phyloP scores from a whole-genome alignment of 1,140 invertebrate species.

The Acyrthosiphon pisum region DNA sequence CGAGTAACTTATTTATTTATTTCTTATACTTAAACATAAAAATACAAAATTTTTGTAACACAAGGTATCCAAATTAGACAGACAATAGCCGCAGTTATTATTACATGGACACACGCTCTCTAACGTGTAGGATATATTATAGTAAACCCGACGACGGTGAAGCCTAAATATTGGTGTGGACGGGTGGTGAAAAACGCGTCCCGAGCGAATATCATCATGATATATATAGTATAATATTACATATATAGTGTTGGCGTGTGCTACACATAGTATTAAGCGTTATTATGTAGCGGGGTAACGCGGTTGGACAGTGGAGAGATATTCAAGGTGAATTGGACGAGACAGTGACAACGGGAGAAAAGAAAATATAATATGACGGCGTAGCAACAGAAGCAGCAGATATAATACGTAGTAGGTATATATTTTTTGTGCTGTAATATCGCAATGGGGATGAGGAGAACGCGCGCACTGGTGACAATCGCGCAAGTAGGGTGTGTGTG shows the following conservation, averaged over 20 bases:
- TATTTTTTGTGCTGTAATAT: too few relatives aligned
- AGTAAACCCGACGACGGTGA: background rate
- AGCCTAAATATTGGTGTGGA: too few relatives aligned
- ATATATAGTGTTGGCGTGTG: background rate
- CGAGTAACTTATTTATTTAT: too few relatives aligned
- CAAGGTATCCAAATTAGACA: too few relatives aligned
- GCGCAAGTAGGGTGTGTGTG: background rate
- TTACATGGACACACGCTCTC: too few relatives aligned
- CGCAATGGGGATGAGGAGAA: too few relatives aligned
- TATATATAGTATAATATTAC: background rate
- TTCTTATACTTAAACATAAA: too few relatives aligned
- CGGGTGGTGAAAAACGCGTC: background rate
- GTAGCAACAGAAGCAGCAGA: background rate
- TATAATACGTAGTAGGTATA: background rate
- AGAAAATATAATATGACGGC: conserved; percentile 22
- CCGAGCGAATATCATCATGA: background rate
- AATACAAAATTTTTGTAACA: too few relatives aligned
- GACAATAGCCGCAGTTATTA: too few relatives aligned
- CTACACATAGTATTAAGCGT: background rate
- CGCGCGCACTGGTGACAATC: background rate
- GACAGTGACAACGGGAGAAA: conserved; percentile 3
- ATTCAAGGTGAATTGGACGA: background rate
- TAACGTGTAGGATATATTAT: too few relatives aligned
- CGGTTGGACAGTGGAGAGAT: background rate
- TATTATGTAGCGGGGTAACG: background rate